Percentiles rank a stretch among this genome's conserved stretches.
These are phyloP conservation scores for Protonemura montana DNA, from an alignment of 2,888 invertebrate genomes.

Conservation along the genomic window DNA sequence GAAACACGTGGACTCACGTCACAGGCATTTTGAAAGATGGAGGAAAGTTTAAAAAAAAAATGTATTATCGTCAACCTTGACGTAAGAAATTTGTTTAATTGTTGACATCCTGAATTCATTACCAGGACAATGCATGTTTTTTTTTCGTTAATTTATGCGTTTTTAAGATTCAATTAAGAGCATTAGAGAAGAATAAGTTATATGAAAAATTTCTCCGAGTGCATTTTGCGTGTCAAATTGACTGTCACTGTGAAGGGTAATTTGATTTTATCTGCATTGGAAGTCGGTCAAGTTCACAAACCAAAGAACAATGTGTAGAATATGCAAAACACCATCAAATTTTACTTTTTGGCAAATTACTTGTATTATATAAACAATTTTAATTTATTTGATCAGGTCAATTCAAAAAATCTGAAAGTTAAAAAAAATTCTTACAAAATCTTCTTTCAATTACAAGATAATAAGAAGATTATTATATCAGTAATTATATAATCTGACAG, in stretches of 20 bases:
- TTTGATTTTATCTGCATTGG: not conserved
- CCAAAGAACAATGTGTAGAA: too few relatives aligned
- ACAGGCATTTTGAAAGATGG: not conserved
- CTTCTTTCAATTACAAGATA: too few relatives aligned
- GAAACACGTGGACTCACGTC: not conserved
- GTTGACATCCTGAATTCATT: slow-evolving; percentile 30
- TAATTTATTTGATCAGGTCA: too few relatives aligned
- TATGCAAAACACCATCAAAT: too few relatives aligned
- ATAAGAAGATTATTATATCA: too few relatives aligned
- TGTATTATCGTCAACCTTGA: slow-evolving; percentile 22
- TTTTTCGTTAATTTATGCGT: slow-evolving; percentile 29
- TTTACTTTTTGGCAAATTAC: too few relatives aligned
- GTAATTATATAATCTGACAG: too few relatives aligned
- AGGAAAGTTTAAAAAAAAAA: not conserved
- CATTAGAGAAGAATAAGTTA: not conserved
- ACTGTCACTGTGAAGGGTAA: not conserved
- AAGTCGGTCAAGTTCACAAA: not conserved
- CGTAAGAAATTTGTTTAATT: slow-evolving; percentile 32
- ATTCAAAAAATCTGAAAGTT: too few relatives aligned
- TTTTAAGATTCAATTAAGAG: slow-evolving; percentile 22
- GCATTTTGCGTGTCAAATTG: not conserved
- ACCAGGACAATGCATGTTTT: not conserved
- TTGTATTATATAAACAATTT: too few relatives aligned
- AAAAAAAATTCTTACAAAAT: too few relatives aligned
- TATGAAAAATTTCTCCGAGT: not conserved